Conservation (phyloP, 2,797 vertebrate species). For the Diplodus puntazzo region DNA sequence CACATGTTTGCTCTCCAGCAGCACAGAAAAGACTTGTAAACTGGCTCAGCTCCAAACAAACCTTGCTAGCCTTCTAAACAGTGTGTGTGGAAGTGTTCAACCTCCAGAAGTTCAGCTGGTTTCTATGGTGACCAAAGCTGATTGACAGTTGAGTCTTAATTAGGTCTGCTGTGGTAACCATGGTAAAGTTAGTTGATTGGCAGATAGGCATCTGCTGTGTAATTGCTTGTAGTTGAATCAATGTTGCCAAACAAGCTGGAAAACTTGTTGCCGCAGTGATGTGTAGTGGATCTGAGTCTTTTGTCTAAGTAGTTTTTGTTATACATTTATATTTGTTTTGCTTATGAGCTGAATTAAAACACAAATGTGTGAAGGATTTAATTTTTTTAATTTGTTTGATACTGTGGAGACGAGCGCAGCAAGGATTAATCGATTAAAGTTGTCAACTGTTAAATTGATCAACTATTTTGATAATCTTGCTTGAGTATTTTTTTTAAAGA, state of each 20-base stretch:
- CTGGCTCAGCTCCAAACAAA: constrained; percentile 71
- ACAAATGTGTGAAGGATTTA: neutral
- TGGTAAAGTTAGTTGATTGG: constrained; percentile 72
- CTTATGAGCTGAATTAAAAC: neutral
- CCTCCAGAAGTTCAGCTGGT: constrained; percentile 49
- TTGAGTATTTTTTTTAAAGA: too few species aligned
- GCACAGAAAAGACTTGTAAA: constrained; percentile 60
- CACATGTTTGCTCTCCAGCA: constrained; percentile 65
- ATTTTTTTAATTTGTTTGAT: neutral
- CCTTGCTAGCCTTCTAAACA: constrained; percentile 43
- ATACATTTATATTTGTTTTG: neutral
- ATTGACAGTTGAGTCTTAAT: constrained; percentile 78
- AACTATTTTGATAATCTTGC: too few species aligned
- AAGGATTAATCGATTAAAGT: too few species aligned
- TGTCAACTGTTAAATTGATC: too few species aligned
- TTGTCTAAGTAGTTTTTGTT: constrained; percentile 34
- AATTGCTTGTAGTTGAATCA: constrained; percentile 55
- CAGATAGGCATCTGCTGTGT: constrained; percentile 64
- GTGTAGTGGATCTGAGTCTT: constrained; percentile 12
- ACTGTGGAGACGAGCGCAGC: neutral
- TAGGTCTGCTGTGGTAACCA: constrained; percentile 54
- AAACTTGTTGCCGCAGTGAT: constrained; percentile 57
- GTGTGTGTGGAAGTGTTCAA: constrained; percentile 43
- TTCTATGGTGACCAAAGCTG: constrained; percentile 74
- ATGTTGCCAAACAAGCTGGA: constrained; percentile 42